Conservation (phyloP, 2,888 invertebrate species). For the Congeria kusceri region DNA sequence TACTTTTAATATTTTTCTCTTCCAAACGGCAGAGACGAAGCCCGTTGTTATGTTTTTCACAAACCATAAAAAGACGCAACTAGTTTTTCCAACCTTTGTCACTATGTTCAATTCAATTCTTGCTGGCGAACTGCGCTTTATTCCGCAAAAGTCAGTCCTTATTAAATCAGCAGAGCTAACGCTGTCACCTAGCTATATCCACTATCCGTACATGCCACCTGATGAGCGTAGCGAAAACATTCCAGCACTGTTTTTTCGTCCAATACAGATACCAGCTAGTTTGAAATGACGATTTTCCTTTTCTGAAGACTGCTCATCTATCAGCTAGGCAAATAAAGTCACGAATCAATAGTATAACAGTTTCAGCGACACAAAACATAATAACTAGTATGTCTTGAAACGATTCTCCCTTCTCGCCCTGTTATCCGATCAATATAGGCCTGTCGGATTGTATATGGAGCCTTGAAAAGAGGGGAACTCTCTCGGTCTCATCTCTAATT, state of each 20-base stretch:
- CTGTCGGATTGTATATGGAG: slow-evolving; percentile 49
- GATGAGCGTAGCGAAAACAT: background rate
- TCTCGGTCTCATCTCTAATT: background rate
- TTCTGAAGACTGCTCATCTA: slow-evolving; percentile 41
- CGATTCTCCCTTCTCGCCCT: slow-evolving; percentile 39
- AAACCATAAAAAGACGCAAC: too few species aligned
- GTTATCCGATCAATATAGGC: slow-evolving; percentile 44
- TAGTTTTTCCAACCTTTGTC: too few species aligned
- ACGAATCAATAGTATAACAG: slow-evolving; percentile 58
- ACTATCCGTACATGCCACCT: too few species aligned
- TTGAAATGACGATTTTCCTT: slow-evolving; percentile 27
- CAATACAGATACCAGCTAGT: slow-evolving; percentile 26
- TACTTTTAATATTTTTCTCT: too few species aligned
- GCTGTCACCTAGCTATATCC: too few species aligned
- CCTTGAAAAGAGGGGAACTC: slow-evolving; percentile 24
- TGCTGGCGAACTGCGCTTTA: too few species aligned
- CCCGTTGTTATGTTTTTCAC: too few species aligned
- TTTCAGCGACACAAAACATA: slow-evolving; percentile 60
- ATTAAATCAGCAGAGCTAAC: too few species aligned
- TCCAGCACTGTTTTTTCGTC: slow-evolving; percentile 11
- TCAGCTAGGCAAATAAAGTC: slow-evolving; percentile 44
- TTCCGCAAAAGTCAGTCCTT: too few species aligned
- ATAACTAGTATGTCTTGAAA: slow-evolving; percentile 60
- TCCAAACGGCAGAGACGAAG: too few species aligned
- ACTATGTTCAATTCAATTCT: too few species aligned